A percentile compares a stretch with the other conserved stretches of the same genome.
Evolutionary conservation across 2,888 invertebrate genomes (phyloP).

Genomic region (Dolichopus griseipennis): DNA sequence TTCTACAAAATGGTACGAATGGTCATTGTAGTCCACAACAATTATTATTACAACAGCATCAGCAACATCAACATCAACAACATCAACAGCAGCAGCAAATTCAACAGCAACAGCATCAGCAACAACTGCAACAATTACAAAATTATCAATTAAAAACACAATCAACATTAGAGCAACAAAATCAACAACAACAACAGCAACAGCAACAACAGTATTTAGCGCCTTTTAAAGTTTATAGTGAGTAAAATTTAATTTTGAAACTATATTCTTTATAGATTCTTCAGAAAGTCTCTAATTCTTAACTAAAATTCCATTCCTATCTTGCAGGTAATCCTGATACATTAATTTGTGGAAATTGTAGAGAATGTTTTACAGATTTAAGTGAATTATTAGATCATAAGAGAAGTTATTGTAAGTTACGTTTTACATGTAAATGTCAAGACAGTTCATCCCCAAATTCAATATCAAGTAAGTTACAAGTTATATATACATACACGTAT

Average conservation of each 20-base stretch:
- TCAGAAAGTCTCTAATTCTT: too few species aligned
- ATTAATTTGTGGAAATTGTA: slow-evolving; percentile 69
- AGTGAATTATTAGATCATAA: slow-evolving; percentile 67
- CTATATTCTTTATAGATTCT: too few species aligned
- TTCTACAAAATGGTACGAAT: slow-evolving; percentile 25
- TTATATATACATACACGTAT: background rate
- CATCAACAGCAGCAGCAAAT: slow-evolving; percentile 28
- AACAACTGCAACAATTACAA: slow-evolving; percentile 27
- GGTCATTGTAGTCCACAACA: slow-evolving; percentile 32
- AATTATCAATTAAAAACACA: slow-evolving; percentile 24
- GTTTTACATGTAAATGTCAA: slow-evolving; percentile 63
- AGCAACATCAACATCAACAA: slow-evolving; percentile 26
- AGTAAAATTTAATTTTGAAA: too few species aligned
- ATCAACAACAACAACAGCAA: slow-evolving; percentile 27
- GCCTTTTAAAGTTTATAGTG: slow-evolving; percentile 44
- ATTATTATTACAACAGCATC: slow-evolving; percentile 33
- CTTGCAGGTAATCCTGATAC: slow-evolving; percentile 61
- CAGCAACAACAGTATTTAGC: slow-evolving; percentile 36
- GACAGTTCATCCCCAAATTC: slow-evolving; percentile 41
- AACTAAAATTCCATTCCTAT: slow-evolving; percentile 12
- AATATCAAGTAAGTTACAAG: slow-evolving; percentile 39
- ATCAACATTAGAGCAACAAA: slow-evolving; percentile 29
- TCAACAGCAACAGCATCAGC: slow-evolving; percentile 20
- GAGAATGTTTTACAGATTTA: slow-evolving; percentile 63
- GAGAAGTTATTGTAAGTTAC: slow-evolving; percentile 60